These are phyloP conservation scores for Drosophila biarmipes DNA, from an alignment of 1,140 invertebrate genomes.

Conservation along the genomic window DNA sequence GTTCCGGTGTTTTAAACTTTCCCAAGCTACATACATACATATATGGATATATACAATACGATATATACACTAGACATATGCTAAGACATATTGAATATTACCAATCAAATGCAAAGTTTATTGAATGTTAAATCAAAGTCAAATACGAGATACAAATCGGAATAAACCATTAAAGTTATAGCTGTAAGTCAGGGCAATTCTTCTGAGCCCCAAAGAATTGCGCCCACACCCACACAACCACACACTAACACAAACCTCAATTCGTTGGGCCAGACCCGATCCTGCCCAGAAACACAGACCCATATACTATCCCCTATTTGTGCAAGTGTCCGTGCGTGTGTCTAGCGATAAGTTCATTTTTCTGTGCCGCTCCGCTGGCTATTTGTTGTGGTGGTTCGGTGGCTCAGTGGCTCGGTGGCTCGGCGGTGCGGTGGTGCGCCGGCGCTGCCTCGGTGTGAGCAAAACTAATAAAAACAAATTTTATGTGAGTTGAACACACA, in stretches of 20 bases:
- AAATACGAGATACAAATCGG: constrained; percentile 11
- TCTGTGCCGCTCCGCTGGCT: constrained; percentile 39
- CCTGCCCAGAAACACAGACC: neutral
- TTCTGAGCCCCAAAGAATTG: constrained; percentile 45
- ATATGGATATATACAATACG: constrained; percentile 26
- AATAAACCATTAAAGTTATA: constrained; percentile 21
- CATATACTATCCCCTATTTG: neutral
- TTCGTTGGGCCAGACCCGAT: constrained; percentile 1
- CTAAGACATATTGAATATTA: constrained; percentile 53
- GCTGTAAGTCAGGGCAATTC: constrained; percentile 32
- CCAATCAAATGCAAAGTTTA: constrained; percentile 41
- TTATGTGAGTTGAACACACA: constrained; percentile 73
- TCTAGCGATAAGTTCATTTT: constrained; percentile 62
- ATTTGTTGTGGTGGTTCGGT: constrained; percentile 32
- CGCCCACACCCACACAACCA: constrained; percentile 9
- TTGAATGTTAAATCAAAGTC: constrained; percentile 45
- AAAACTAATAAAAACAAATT: constrained; percentile 78
- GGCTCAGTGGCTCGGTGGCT: neutral
- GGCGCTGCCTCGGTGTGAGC: constrained; percentile 31
- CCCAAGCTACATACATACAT: constrained; percentile 32
- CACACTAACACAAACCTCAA: neutral
- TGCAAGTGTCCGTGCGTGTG: constrained; percentile 33
- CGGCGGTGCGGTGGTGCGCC: neutral
- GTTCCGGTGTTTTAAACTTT: constrained; percentile 33
- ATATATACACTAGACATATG: constrained; percentile 45